Conservation (phyloP, 2,888 invertebrate species). For the Druceiella hillmani region DNA sequence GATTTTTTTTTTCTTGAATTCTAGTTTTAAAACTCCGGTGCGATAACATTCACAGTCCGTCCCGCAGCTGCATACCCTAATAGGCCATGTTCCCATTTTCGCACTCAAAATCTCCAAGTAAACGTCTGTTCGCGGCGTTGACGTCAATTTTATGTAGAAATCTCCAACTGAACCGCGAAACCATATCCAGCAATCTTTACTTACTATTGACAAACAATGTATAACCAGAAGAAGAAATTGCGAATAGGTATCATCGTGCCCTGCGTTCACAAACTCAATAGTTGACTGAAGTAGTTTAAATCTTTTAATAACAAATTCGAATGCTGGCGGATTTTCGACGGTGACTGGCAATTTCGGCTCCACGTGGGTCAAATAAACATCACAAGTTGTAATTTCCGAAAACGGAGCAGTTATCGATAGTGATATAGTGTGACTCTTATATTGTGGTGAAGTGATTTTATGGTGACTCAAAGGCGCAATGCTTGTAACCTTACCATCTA, state of each 20-base stretch:
- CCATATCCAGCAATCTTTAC: constrained; percentile 42
- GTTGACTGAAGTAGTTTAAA: no score
- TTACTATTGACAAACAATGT: constrained; percentile 38
- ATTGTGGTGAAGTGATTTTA: constrained; percentile 40
- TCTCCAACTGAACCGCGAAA: constrained; percentile 39
- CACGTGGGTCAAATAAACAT: constrained; percentile 33
- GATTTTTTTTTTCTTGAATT: constrained; percentile 43
- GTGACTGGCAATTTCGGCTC: constrained; percentile 37
- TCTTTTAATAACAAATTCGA: no score
- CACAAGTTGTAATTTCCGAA: constrained; percentile 27
- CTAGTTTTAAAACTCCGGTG: constrained; percentile 35
- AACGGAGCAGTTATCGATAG: constrained; percentile 38
- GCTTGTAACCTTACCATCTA: constrained; percentile 33
- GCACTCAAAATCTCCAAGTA: constrained; percentile 37
- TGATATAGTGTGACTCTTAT: constrained; percentile 40
- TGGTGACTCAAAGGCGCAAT: constrained; percentile 37
- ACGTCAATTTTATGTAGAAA: constrained; percentile 39
- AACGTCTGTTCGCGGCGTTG: constrained; percentile 41
- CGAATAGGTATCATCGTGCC: no score
- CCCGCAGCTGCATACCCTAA: constrained; percentile 41
- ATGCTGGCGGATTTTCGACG: no score
- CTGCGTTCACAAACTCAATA: no score
- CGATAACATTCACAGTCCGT: constrained; percentile 43
- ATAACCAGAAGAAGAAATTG: constrained; percentile 39
- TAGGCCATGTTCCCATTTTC: constrained; percentile 35